Percentiles rank a stretch among this genome's conserved stretches.
Evolutionary conservation across 1,140 invertebrate genomes (phyloP).

Genomic region (Paramacrobiotus metropolitanus): DNA sequence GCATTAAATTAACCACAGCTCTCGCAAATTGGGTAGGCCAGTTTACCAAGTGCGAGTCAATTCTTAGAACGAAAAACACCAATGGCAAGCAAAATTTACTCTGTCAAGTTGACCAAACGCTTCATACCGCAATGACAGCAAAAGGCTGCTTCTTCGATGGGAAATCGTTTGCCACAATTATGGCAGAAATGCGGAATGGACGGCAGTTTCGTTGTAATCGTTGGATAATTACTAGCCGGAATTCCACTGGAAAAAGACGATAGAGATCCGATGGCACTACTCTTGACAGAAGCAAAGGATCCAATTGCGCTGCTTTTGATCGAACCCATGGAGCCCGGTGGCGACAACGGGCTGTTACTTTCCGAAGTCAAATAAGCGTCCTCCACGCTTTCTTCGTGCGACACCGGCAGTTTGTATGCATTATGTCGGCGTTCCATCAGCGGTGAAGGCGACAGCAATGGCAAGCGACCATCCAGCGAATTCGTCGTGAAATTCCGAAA

Average conservation of each 20-base stretch:
- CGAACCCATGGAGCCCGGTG: neutral
- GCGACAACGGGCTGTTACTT: neutral
- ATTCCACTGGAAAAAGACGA: neutral
- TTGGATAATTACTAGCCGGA: neutral
- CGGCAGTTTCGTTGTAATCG: neutral
- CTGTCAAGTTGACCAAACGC: too few relatives aligned
- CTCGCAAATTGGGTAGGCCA: too few relatives aligned
- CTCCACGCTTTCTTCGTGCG: neutral
- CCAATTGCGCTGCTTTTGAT: conserved; percentile 3
- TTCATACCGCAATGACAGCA: neutral
- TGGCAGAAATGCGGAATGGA: neutral
- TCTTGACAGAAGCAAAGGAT: too few relatives aligned
- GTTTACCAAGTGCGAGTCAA: too few relatives aligned
- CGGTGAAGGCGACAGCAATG: neutral
- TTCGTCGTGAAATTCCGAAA: neutral
- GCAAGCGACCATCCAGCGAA: neutral
- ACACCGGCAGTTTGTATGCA: neutral
- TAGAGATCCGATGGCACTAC: neutral
- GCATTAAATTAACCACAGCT: too few relatives aligned
- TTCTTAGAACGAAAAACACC: too few relatives aligned
- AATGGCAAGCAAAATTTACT: too few relatives aligned
- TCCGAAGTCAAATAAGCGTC: neutral
- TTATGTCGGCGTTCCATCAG: neutral
- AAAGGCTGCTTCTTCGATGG: neutral
- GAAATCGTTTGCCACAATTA: neutral